These are phyloP conservation scores for Hydra vulgaris DNA, from an alignment of 30 jellyfish, hydroid and myxozoan genomes.

Conservation along the genomic window DNA sequence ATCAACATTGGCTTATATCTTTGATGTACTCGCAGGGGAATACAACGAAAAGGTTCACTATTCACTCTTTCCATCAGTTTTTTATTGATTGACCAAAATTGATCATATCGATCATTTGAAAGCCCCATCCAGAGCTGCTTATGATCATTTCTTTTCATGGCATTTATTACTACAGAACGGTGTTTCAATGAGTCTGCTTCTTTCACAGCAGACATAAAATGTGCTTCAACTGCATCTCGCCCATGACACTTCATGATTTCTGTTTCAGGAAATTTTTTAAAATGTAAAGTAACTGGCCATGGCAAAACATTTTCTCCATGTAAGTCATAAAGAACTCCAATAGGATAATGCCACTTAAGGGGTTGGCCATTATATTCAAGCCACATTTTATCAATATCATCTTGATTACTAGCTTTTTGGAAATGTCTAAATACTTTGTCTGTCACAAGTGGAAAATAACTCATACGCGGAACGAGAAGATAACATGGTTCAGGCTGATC, in stretches of 20 bases:
- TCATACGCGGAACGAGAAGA: slow-evolving; percentile 88
- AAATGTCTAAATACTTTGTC: slow-evolving; percentile 92
- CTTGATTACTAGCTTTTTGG: slow-evolving; percentile 77
- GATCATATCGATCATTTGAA: slow-evolving; percentile 83
- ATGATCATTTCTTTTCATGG: slow-evolving; percentile 93
- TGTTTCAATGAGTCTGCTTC: slow-evolving; percentile 96
- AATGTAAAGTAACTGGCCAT: slow-evolving; percentile 83
- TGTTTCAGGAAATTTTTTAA: slow-evolving; percentile 79
- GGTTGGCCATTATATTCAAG: slow-evolving; percentile 92
- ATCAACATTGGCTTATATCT: slow-evolving; percentile 44
- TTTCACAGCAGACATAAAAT: slow-evolving; percentile 82
- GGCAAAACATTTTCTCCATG: slow-evolving; percentile 70
- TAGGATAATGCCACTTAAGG: slow-evolving; percentile 93
- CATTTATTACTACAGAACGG: slow-evolving; percentile 84
- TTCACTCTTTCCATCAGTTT: slow-evolving; percentile 79
- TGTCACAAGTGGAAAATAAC: slow-evolving; percentile 86
- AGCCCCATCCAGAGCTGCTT: slow-evolving; percentile 92
- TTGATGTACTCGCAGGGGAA: slow-evolving; percentile 61
- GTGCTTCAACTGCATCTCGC: slow-evolving; percentile 88
- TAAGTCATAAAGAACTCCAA: slow-evolving; percentile 82
- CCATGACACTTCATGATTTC: slow-evolving; percentile 69
- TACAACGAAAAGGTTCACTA: slow-evolving; percentile 71
- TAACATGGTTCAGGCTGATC: slow-evolving; percentile 98
- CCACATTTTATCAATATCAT: slow-evolving; percentile 88
- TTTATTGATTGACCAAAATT: slow-evolving; percentile 88